phyloP scores from a whole-genome alignment of 2,113 vertebrate genomes.

The Cygnus atratus region DNA sequence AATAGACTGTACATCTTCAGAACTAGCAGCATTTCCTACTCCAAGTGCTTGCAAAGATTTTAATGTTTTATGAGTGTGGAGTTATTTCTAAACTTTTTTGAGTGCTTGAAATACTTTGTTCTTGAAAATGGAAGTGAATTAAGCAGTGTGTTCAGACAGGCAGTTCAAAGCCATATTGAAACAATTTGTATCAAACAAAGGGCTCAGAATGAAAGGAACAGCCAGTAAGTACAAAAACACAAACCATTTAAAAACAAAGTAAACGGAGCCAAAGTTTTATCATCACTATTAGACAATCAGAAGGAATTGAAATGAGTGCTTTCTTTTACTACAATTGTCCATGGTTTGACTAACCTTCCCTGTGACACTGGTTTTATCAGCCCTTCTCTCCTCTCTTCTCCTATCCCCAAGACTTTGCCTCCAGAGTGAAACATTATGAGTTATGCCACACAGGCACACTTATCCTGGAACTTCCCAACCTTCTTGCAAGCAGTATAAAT shows the following conservation, averaged over 20 bases:
- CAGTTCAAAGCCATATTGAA: conserved; percentile 46
- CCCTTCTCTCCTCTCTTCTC: not conserved
- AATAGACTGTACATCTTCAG: not conserved
- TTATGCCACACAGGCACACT: not conserved
- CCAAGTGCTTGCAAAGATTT: not conserved
- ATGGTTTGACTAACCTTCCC: not conserved
- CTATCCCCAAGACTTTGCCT: not conserved
- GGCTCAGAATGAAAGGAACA: not conserved
- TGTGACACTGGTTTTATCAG: not conserved
- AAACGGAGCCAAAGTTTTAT: not conserved
- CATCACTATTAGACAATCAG: not conserved
- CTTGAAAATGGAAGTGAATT: conserved; percentile 45
- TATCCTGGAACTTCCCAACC: not conserved
- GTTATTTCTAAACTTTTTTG: conserved; percentile 40
- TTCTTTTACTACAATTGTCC: not conserved
- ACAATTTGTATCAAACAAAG: conserved; percentile 43
- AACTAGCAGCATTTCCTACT: not conserved
- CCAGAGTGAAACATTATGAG: not conserved
- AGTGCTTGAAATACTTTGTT: not conserved
- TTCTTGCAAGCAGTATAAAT: not conserved
- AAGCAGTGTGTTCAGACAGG: not conserved
- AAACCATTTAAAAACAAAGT: not conserved
- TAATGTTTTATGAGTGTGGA: not conserved
- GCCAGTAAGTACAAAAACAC: conserved; percentile 1
- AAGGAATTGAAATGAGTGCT: not conserved